Percentiles rank a stretch among this genome's conserved stretches.
These are phyloP conservation scores for Marisa cornuarietis DNA, from an alignment of 1,140 invertebrate genomes.

Conservation along the genomic window DNA sequence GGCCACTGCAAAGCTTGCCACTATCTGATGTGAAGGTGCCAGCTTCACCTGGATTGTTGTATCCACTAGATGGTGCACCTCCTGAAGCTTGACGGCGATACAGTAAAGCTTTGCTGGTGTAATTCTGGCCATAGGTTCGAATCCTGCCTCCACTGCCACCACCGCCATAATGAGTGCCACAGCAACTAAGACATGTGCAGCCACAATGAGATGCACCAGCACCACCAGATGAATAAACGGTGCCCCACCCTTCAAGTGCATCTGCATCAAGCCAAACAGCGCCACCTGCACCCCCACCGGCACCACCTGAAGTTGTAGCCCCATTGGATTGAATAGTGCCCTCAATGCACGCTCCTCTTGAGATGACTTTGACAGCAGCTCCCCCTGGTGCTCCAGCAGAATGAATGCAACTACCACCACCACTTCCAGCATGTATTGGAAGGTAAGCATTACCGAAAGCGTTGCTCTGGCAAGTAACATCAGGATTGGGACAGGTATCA, in stretches of 20 bases:
- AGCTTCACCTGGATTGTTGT: constrained; percentile 13
- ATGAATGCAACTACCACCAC: constrained; percentile 44
- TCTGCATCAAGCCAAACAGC: constrained; percentile 49
- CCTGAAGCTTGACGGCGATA: constrained; percentile 29
- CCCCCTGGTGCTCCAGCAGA: constrained; percentile 36
- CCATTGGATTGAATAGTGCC: constrained; percentile 37
- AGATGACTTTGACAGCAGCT: constrained; percentile 27
- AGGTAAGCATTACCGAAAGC: constrained; percentile 26
- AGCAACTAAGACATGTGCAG: constrained; percentile 15
- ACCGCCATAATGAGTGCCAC: constrained; percentile 37
- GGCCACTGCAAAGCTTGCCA: constrained; percentile 39
- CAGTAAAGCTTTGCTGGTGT: constrained; percentile 42
- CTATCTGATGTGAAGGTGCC: constrained; percentile 30
- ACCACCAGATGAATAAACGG: constrained; percentile 42
- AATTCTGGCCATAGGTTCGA: constrained; percentile 35
- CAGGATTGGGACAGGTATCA: not conserved
- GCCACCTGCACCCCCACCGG: constrained; percentile 51
- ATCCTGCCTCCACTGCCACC: constrained; percentile 50
- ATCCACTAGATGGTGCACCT: constrained; percentile 23
- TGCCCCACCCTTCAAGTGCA: constrained; percentile 48
- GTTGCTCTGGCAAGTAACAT: constrained; percentile 3
- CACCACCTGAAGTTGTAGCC: constrained; percentile 29
- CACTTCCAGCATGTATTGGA: constrained; percentile 44
- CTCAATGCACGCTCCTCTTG: constrained; percentile 34
- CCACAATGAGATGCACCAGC: constrained; percentile 28